Base-by-base conservation (phyloP, 2,113 vertebrate genomes). In the Eulemur macaco region DNA sequence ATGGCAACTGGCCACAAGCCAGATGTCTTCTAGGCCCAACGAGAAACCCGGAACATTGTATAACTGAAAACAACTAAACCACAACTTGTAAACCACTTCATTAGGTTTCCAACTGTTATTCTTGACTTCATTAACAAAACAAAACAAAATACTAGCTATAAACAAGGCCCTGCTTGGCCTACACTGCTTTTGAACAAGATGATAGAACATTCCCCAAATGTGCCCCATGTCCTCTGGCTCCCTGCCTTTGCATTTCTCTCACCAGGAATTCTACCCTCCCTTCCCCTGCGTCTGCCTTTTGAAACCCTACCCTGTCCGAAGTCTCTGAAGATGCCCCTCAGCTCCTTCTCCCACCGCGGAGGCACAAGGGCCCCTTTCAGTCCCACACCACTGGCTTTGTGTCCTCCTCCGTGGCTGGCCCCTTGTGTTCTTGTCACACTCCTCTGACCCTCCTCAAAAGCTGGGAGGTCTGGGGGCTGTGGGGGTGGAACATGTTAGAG, bases 41-140 rank as follows among this genome's bases (percentile, higher is more conserved):
- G 50, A 91, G 86, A 64, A 84, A 82, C 14, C 66, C 42, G 78
- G 69, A 91, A 86, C 50, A 37, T 9, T 69, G n/a, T 73, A 76
- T 50, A 91, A 96, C 37, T 66, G n/a, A 69, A 97, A 95, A 86
- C 80, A 86, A 73, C 42, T 73, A 78, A 94, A 86, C 74, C 91
- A 83, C 86, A 91, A 71, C 29, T 83, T 94, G 63, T 54, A 83
- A 91, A 74, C 34, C 37, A 89, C 83, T 84, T 86, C 73, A 80
- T 21, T 93, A 84, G 80, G 76, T 92, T 86, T 93, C 82, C 63
- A 91, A 82, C 8, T 52, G 34, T 94, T 94, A 69, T 69, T 91
- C 82, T 89, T 91, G 71, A 93, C 76, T 91, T 90, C 78, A 76
- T 74, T 89, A 92, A 88, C 69, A 71, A 96, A 94, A 74, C 63